phyloP scores from a whole-genome alignment of 2,113 vertebrate species.

The Varanus komodoensis region DNA sequence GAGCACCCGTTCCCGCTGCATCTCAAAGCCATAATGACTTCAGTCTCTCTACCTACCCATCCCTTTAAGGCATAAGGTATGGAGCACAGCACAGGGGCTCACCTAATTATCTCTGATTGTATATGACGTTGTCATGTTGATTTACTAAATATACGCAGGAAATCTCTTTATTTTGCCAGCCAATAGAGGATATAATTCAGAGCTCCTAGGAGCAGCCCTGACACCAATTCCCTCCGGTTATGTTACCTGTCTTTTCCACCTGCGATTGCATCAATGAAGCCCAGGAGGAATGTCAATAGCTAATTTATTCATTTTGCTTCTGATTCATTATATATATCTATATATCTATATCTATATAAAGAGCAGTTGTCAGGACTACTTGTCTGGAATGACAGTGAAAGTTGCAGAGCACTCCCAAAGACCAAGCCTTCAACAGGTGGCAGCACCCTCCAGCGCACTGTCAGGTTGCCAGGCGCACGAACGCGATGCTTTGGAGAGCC shows the following conservation, averaged over 20 bases:
- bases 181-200: conserved; percentile 74
- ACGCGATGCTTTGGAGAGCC: background rate
- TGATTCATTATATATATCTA: conserved; percentile 69
- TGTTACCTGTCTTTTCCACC: conserved; percentile 81
- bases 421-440: conserved; percentile 36
- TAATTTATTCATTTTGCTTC: conserved; percentile 78
- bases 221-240: conserved; percentile 80
- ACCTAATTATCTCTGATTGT: conserved; percentile 78
- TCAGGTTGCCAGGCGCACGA: conserved; percentile 55
- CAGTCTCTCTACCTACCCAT: conserved; percentile 47
- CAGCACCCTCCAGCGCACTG: background rate
- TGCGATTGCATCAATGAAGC: conserved; percentile 76
- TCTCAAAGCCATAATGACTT: conserved; percentile 8
- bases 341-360: conserved; percentile 35
- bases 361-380: conserved; percentile 72
- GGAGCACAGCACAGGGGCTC: conserved; percentile 54
- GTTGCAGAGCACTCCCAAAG: conserved; percentile 58
- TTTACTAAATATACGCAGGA: conserved; percentile 77
- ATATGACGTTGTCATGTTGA: conserved; percentile 81
- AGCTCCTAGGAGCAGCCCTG: conserved; percentile 71
- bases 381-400: conserved; percentile 73
- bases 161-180: conserved; percentile 78
- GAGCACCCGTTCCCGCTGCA: background rate
- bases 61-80: conserved; percentile 72
- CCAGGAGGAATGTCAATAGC: conserved; percentile 76